These are phyloP conservation scores for Pterobdella sp. DNA, from an alignment of 2,888 invertebrate genomes.

Conservation along the genomic window DNA sequence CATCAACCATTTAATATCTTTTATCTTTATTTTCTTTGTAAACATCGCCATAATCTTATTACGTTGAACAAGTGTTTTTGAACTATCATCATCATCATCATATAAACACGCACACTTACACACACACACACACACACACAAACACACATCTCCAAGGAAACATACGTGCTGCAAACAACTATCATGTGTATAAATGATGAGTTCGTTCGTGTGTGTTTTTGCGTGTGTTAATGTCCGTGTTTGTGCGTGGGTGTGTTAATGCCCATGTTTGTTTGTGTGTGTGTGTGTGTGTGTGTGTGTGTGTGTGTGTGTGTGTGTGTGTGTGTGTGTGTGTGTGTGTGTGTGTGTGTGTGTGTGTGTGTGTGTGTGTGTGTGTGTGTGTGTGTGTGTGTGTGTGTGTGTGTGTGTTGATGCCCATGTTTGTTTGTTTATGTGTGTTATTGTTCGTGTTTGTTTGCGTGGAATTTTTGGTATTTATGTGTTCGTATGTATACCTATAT, in stretches of 20 bases:
- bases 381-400: conserved; percentile 1
- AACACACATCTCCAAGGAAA: not conserved
- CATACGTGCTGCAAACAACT: not conserved
- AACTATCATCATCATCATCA: not conserved
- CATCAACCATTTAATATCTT: too few species aligned
- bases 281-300: not conserved
- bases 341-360: conserved; percentile 1
- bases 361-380: conserved; percentile 1
- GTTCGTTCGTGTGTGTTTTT: not conserved
- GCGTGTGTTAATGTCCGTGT: not conserved
- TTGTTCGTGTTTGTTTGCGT: not conserved
- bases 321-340: conserved; percentile 1
- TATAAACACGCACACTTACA: not conserved
- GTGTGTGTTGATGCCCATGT: not conserved
- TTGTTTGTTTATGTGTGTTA: not conserved
- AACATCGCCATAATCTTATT: not conserved
- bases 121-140: not conserved
- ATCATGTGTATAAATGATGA: too few species aligned
- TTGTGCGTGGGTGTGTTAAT: not conserved
- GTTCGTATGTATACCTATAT: not conserved
- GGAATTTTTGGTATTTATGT: not conserved
- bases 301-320: not conserved
- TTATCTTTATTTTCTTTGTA: not conserved
- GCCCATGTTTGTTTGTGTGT: not conserved
- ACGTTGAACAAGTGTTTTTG: not conserved